Percentiles rank a stretch among this genome's conserved stretches.
Conservation (phyloP, 2,888 invertebrate species). For the Apamea crenata region DNA sequence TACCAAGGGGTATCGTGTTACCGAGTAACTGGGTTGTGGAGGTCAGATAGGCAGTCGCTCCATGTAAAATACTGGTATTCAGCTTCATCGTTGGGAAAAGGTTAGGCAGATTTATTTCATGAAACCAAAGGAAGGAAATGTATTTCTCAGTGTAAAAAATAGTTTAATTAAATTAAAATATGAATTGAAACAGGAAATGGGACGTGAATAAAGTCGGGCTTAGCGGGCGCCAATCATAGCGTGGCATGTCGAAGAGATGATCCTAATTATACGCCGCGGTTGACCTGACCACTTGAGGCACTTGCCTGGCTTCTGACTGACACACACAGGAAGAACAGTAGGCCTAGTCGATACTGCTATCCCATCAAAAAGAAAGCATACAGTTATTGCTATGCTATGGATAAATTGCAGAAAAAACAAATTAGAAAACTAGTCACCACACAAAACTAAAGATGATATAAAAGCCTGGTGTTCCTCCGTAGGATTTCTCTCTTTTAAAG, state of each 20-base stretch:
- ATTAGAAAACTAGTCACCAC: no score
- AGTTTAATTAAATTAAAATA: conserved; percentile 23
- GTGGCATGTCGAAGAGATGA: conserved; percentile 59
- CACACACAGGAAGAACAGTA: conserved; percentile 7
- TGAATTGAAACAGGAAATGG: conserved; percentile 47
- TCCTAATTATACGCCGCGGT: conserved; percentile 64
- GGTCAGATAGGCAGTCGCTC: no score
- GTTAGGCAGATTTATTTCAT: background rate
- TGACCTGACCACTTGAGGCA: conserved; percentile 69
- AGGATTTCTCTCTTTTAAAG: no score
- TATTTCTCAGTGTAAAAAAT: background rate
- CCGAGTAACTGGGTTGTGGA: background rate
- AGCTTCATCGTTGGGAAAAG: background rate
- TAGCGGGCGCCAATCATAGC: conserved; percentile 52
- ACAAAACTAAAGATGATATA: no score
- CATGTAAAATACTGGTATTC: background rate
- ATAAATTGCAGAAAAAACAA: no score
- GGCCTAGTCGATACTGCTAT: background rate
- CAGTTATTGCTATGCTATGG: no score
- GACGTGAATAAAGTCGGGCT: conserved; percentile 43
- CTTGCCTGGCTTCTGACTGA: conserved; percentile 63
- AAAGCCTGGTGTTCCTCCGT: no score
- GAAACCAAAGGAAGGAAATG: background rate
- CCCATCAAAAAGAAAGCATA: no score
- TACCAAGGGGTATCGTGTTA: background rate